Evolutionary conservation across 2,113 vertebrate genomes (phyloP).

Genomic region (Scophthalmus maximus): DNA sequence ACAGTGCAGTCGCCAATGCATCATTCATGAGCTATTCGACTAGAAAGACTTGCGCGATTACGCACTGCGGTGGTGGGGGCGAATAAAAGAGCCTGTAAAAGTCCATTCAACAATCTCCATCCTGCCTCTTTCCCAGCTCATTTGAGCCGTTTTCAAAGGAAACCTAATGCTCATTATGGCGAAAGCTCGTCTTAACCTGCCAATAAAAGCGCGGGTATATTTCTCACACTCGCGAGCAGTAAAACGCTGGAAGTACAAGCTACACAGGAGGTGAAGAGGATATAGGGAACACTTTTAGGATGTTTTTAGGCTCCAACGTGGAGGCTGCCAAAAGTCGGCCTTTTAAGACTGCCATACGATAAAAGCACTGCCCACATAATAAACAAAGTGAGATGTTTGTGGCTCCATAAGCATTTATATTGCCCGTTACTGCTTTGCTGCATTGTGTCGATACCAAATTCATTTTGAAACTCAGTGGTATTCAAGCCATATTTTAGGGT

Average conservation of each 20-base stretch:
- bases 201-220: constrained; percentile 71
- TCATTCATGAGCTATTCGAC: constrained; percentile 78
- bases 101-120: constrained; percentile 66
- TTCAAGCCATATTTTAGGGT: background rate
- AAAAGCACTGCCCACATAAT: background rate
- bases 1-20: constrained; percentile 68
- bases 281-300: constrained; percentile 37
- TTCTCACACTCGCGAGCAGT: constrained; percentile 65
- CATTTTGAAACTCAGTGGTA: background rate
- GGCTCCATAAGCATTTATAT: background rate
- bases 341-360: background rate
- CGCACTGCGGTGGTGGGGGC: constrained; percentile 34
- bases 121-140: constrained; percentile 50
- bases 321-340: constrained; percentile 1
- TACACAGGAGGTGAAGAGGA: constrained; percentile 35
- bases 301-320: constrained; percentile 22
- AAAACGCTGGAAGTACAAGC: constrained; percentile 66
- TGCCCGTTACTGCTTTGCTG: background rate
- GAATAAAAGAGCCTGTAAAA: constrained; percentile 49
- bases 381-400: background rate
- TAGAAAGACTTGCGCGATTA: constrained; percentile 58
- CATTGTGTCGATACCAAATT: too few species aligned
- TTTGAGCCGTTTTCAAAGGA: constrained; percentile 70
- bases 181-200: constrained; percentile 59
- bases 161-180: constrained; percentile 75